Percentiles rank a stretch among this genome's conserved stretches.
Evolutionary conservation across 2,888 invertebrate genomes (phyloP).

Genomic region (Diaphora mendica): DNA sequence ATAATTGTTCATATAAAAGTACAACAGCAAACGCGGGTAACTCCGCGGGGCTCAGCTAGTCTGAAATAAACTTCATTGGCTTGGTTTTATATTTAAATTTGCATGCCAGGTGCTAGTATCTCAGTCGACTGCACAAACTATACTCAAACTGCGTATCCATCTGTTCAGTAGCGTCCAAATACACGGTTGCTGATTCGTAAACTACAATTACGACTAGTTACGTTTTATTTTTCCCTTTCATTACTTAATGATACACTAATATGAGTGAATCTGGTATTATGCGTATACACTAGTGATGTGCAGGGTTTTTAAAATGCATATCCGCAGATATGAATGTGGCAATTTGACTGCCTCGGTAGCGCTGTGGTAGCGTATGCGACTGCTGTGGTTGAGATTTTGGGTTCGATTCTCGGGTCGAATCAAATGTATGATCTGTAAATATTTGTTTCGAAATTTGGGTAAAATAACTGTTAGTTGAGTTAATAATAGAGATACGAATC

Average conservation of each 20-base stretch:
- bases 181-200: neutral
- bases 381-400: no score
- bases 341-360: no score
- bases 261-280: neutral
- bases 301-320: neutral
- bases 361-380: no score
- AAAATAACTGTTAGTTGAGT: no score
- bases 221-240: neutral
- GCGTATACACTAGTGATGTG: neutral
- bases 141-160: neutral
- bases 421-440: no score
- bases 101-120: neutral
- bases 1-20: no score
- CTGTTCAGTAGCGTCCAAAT: neutral
- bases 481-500: no score
- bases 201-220: slow-evolving; percentile 9
- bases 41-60: no score
- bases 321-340: neutral
- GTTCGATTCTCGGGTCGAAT: no score
- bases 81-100: neutral
- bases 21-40: no score
- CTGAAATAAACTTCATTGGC: neutral
- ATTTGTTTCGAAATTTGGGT: no score
- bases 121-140: neutral
- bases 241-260: slow-evolving; percentile 2